Evolutionary conservation across 2,888 invertebrate species (phyloP), one percentile per base, ranked within the genome.

Genomic region (Trichopria drosophilae): DNA sequence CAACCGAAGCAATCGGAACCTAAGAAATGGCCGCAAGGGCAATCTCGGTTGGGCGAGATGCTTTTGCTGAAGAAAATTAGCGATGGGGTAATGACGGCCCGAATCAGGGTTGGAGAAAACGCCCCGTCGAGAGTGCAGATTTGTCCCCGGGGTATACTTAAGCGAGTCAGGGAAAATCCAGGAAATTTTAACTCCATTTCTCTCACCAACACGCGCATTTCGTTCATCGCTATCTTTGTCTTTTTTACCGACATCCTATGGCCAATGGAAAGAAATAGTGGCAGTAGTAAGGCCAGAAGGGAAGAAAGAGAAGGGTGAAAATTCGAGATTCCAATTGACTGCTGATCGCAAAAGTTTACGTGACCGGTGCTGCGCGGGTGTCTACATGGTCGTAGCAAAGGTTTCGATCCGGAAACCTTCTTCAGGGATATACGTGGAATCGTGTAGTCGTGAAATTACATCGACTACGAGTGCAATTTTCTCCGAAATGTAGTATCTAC

Each of bases 131-230:
- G 64, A 70, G 68, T 66, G 68, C 71, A 62, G 65, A 72, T 72
- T 72, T 66, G 63, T 68, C 71, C 71, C 67, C 56, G 50, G 72
- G 72, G 68, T 61, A 60, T 67, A 67, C 66, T 72, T 67, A 63
- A 48, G 51, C 48, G 55, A 32, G 46, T 54, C 55, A 52, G 59
- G 60, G 59, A 63, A 63, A 64, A 62, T 60, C 52, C 57, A 53
- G 62, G 58, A 65, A 67, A 65, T 68, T 64, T 64, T 44, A 42
- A n/a, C n/a, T n/a, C 62, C 32, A 35, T 54, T 49, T 54, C 54
- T 39, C 45, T 49, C 53, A 19, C 26, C 32, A 40, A 34, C 32
- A 29, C 31, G 24, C 18, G 16, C 9, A 20, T 15, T 12, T 19
- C 29, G 6, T 20, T 16, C 10, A 15, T 12, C 35, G 20, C 24